A percentile compares a stretch with the other conserved stretches of the same genome.
Conservation (phyloP, 2,797 vertebrate species). For the Salarias fasciatus region DNA sequence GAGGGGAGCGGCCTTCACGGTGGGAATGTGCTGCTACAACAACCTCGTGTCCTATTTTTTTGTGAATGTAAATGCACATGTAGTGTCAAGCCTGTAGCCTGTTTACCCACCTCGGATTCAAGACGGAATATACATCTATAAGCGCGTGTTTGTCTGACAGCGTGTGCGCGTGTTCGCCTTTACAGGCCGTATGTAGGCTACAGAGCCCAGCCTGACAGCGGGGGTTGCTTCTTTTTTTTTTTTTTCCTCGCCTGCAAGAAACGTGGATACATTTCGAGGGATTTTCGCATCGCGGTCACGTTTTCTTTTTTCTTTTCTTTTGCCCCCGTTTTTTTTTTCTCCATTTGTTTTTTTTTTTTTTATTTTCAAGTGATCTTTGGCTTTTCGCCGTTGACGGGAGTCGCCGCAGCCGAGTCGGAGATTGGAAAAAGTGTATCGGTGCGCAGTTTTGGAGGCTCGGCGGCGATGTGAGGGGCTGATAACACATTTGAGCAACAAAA, state of each 20-base stretch:
- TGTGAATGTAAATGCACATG: constrained; percentile 80
- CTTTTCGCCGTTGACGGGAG: constrained; percentile 13
- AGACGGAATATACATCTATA: constrained; percentile 46
- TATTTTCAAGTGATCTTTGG: background rate
- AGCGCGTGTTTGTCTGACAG: constrained; percentile 22
- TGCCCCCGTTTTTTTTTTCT: background rate
- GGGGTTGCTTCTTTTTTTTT: constrained; percentile 46
- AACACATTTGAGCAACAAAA: constrained; percentile 78
- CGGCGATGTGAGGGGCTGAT: constrained; percentile 74
- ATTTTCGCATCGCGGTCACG: constrained; percentile 62
- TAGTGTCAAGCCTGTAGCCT: constrained; percentile 60
- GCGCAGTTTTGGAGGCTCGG: constrained; percentile 71
- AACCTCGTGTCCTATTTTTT: constrained; percentile 66
- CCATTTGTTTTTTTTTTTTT: background rate
- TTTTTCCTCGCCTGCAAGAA: constrained; percentile 69
- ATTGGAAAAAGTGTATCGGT: constrained; percentile 47
- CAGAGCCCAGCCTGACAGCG: constrained; percentile 72
- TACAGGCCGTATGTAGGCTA: constrained; percentile 46
- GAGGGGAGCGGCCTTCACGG: constrained; percentile 71
- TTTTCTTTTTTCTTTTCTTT: constrained; percentile 37
- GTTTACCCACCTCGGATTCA: constrained; percentile 57
- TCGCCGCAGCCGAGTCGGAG: constrained; percentile 23
- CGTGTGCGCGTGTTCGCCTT: constrained; percentile 23
- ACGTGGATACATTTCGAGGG: constrained; percentile 71
- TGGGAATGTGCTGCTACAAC: constrained; percentile 73